Base-by-base conservation (phyloP, 1,140 invertebrate species). In the Planococcus citri region DNA sequence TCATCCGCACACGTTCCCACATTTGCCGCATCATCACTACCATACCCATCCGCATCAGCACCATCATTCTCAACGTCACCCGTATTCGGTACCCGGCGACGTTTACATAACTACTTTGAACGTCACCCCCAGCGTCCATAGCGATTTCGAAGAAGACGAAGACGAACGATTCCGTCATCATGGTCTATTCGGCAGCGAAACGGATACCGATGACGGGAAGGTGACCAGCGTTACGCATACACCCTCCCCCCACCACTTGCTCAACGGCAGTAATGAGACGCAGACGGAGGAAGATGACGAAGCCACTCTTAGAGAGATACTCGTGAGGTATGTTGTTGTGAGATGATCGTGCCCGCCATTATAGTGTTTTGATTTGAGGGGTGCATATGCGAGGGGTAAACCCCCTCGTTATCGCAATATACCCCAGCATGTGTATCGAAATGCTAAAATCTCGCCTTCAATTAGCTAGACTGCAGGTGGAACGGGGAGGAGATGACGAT, bases 301-400 rank as follows among this genome's bases (percentile, higher is more conserved):
- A 83, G 85, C 87, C 78, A 89, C 87, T 84, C 87, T 90, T 80
- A 87, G 87, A 84, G 87, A 89, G 85, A 84, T 90, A 82, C 87
- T 90, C 82, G 84, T 90, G 86, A 90, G 88, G 88, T 90, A 88
- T 80, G 83, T 51, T 33, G 17, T 51, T 17, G n/a, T n/a, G n/a
- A n/a, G n/a, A n/a, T n/a, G n/a, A n/a, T n/a, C n/a, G n/a, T n/a
- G n/a, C n/a, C n/a, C n/a, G n/a, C n/a, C n/a, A n/a, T n/a, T n/a
- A n/a, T n/a, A n/a, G n/a, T n/a, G n/a, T 82, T 73, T 51, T n/a
- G 14, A 14, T 14, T 14, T 51, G 14, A 51, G 41, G 41, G 14
- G n/a, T 14, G 41, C n/a, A 51, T 51, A n/a, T 51, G 10, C 10
- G 10, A 12, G 10, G 38, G 38, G n/a, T 10, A n/a, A 51, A 12